Conservation (phyloP, 2,888 invertebrate genomes). For the Nesidiocoris tenuis region DNA sequence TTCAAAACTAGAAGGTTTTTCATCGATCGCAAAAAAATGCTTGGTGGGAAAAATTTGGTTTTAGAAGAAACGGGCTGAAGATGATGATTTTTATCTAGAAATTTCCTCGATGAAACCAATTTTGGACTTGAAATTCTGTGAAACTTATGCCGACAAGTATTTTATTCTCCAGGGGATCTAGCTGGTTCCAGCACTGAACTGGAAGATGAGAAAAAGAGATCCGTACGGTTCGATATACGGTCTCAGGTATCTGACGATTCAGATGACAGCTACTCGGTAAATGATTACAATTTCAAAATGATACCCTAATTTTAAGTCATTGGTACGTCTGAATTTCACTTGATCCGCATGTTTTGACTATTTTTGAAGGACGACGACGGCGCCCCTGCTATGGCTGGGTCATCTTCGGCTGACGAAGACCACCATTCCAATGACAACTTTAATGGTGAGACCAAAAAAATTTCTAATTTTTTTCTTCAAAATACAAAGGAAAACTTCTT, state of each 20-base stretch:
- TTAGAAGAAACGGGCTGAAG: too few relatives aligned
- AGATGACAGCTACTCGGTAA: slow-evolving; percentile 44
- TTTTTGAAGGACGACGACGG: slow-evolving; percentile 5
- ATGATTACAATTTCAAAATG: too few relatives aligned
- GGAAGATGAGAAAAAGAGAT: slow-evolving; percentile 49
- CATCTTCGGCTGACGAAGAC: slow-evolving; percentile 9
- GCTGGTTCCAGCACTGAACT: slow-evolving; percentile 35
- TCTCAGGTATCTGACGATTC: slow-evolving; percentile 47
- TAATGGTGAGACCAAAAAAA: not conserved
- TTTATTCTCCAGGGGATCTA: slow-evolving; percentile 42
- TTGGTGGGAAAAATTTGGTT: not conserved
- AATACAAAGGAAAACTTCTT: too few relatives aligned
- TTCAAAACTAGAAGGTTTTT: too few relatives aligned
- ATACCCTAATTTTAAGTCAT: too few relatives aligned
- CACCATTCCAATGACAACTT: not conserved
- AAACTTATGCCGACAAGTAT: too few relatives aligned
- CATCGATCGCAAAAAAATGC: not conserved
- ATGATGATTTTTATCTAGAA: too few relatives aligned
- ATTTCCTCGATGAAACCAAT: too few relatives aligned
- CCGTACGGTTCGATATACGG: slow-evolving; percentile 49
- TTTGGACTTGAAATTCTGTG: too few relatives aligned
- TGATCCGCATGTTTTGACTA: too few relatives aligned
- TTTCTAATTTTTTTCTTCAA: not conserved
- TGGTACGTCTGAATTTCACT: too few relatives aligned
- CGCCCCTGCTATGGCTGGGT: not conserved